A percentile compares a stretch with the other conserved stretches of the same genome.
Conservation (phyloP, 2,888 invertebrate species). For the Hypena proboscidalis region DNA sequence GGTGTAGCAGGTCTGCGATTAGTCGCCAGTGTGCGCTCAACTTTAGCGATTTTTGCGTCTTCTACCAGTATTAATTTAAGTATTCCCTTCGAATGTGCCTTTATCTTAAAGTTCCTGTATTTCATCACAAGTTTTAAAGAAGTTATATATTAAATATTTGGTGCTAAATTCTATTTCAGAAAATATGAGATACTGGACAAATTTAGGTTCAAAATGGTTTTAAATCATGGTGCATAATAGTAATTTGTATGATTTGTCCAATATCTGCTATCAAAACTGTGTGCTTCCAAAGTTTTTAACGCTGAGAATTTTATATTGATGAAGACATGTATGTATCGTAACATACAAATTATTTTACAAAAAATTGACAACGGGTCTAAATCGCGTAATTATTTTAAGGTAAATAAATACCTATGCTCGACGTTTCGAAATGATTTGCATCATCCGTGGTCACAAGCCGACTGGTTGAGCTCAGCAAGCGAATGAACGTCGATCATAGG, state of each 20-base stretch:
- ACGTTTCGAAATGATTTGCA: too few relatives aligned
- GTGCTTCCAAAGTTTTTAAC: slow-evolving; percentile 34
- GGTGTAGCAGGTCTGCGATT: slow-evolving; percentile 26
- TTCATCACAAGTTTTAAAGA: slow-evolving; percentile 44
- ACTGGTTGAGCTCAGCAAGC: too few relatives aligned
- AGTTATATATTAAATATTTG: slow-evolving; percentile 30
- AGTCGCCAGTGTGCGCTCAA: slow-evolving; percentile 21
- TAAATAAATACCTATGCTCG: too few relatives aligned
- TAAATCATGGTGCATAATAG: slow-evolving; percentile 8
- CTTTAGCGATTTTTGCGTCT: slow-evolving; percentile 20
- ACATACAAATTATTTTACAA: too few relatives aligned
- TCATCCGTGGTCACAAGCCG: too few relatives aligned
- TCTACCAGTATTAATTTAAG: slow-evolving; percentile 51
- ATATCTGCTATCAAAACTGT: slow-evolving; percentile 1
- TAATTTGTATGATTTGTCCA: slow-evolving; percentile 12
- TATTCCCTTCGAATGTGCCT: slow-evolving; percentile 42
- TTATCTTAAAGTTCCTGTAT: slow-evolving; percentile 50
- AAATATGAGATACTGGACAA: not conserved
- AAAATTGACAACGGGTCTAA: too few relatives aligned
- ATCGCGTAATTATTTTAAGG: too few relatives aligned
- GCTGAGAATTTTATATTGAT: too few relatives aligned
- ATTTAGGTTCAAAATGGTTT: slow-evolving; percentile 1
- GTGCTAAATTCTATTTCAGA: slow-evolving; percentile 22
- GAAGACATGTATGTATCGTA: too few relatives aligned
- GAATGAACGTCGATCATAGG: too few relatives aligned